phyloP scores from a whole-genome alignment of 2,888 invertebrate genomes.

The Phymatocera aterrima region DNA sequence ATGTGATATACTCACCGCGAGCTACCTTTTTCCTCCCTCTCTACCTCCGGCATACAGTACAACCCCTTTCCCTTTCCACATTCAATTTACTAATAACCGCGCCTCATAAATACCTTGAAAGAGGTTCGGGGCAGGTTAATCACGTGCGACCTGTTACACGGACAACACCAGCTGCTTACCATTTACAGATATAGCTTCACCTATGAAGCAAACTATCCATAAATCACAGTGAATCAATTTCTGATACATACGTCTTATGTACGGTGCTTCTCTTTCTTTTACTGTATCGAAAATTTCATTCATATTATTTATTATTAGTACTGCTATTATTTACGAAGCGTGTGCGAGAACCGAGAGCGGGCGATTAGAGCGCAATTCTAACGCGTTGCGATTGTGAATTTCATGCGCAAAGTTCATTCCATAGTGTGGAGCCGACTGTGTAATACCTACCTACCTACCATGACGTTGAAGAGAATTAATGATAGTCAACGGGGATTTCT shows the following conservation, averaged over 20 bases:
- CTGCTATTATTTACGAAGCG: background rate
- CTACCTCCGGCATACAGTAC: background rate
- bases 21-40: background rate
- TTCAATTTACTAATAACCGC: background rate
- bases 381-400: slow-evolving; percentile 6
- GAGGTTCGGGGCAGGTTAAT: slow-evolving; percentile 22
- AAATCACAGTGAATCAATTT: background rate
- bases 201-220: background rate
- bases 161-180: slow-evolving; percentile 16
- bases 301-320: background rate
- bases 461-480: slow-evolving; percentile 8
- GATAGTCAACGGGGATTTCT: background rate
- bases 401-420: slow-evolving; percentile 13
- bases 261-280: no score
- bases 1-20: background rate
- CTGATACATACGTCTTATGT: background rate
- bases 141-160: slow-evolving; percentile 26
- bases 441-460: no score
- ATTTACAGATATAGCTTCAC: background rate
- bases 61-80: slow-evolving; percentile 38
- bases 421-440: slow-evolving; percentile 14
- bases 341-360: background rate
- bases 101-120: slow-evolving; percentile 20
- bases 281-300: no score
- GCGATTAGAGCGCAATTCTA: background rate